A percentile compares a stretch with the other conserved stretches of the same genome.
phyloP scores from a whole-genome alignment of 2,888 invertebrate genomes.

The Heliconius cydno region DNA sequence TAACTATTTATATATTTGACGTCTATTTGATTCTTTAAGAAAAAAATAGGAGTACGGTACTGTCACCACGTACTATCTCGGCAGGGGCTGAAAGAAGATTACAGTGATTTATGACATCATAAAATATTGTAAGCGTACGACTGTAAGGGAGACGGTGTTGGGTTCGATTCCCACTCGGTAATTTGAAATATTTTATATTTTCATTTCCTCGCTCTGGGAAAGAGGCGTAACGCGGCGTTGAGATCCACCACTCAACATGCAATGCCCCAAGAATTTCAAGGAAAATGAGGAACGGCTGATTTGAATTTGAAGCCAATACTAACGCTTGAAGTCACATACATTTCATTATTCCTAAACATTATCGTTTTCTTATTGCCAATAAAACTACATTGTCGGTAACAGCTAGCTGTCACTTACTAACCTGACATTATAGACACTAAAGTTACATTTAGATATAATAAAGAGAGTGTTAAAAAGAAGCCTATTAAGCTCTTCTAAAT shows the following conservation, averaged over 20 bases:
- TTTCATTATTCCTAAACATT: background rate
- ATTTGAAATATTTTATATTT: no score
- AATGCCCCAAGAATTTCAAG: no score
- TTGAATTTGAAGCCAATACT: background rate
- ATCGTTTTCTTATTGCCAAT: background rate
- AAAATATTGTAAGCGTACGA: background rate
- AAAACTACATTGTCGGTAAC: background rate
- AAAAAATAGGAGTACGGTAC: background rate
- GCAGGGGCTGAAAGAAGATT: conserved; percentile 14
- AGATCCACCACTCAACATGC: no score
- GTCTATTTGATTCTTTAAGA: background rate
- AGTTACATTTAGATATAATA: background rate
- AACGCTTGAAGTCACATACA: background rate
- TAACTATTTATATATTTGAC: background rate
- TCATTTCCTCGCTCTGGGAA: no score
- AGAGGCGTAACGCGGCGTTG: no score
- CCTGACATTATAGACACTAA: background rate
- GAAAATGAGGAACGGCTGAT: no score
- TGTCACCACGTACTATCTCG: conserved; percentile 15
- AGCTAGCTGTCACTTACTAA: background rate
- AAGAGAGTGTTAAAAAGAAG: background rate
- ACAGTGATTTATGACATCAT: conserved; percentile 13
- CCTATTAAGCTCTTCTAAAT: background rate
- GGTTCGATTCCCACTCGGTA: no score
- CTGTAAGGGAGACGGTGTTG: no score